Base-by-base conservation (phyloP, 1,140 invertebrate species). In the Nasonia longicornis region DNA sequence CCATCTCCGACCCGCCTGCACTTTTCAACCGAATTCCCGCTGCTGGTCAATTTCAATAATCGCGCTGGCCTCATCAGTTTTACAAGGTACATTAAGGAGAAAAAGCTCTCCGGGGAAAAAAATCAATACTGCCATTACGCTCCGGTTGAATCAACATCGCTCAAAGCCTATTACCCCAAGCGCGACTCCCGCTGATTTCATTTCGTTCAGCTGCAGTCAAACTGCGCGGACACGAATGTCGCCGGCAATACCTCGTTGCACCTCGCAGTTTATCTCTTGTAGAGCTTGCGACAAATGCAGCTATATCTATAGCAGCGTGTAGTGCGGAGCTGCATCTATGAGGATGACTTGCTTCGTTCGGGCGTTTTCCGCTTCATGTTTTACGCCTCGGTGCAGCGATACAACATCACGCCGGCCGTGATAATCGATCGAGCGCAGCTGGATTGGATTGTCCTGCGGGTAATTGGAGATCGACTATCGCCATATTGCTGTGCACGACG, bases 291-390 rank as follows among this genome's bases (percentile, higher is more conserved):
- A 69, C 64, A 79, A 71, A 52, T 52, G n/a, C 45, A 58, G 45
- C 45, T 52, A 26, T 38, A 42, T 42, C n/a, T 29, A 8, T n/a
- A 48, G 45, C 45, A 42, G 38, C 8, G 38, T 8, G 35, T 35
- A 35, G 31, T 35, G 26, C 38, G 22, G 45, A 48, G 12, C 31
- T 35, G 3, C 45, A 26, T n/a, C 42, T 63, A 35, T 38, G 67
- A 35, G 8, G 22, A 29, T 63, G 10, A 38, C 31, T 58, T 22
- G 22, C 42, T 73, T 73, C 71, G 2, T 3, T 2, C 3, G 14
- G 3, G 45, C 14, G 14, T 79, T 79, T 79, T 42, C 16, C 38
- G 26, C 64, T 72, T 72, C 42, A 14, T 48, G 29, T 42, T 79
- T 79, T 64, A 73, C 35, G 52, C 48, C 16, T 45, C n/a, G 14